Evolutionary conservation across 2,113 vertebrate genomes (phyloP).

Genomic region (Sterrhoptilus dennistouni): DNA sequence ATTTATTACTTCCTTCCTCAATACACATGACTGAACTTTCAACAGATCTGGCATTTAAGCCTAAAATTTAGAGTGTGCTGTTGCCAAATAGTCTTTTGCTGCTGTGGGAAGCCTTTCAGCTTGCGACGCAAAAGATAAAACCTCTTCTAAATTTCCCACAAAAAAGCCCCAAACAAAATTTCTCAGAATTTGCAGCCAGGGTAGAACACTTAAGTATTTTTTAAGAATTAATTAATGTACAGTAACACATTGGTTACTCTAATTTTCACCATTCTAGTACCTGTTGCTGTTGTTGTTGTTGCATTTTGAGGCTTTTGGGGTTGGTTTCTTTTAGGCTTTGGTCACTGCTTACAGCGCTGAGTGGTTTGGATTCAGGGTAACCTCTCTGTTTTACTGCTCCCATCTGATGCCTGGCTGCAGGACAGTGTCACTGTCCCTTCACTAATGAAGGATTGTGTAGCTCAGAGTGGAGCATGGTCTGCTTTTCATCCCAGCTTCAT

Average conservation of each 20-base stretch:
- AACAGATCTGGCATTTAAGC: background rate
- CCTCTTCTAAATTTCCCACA: background rate
- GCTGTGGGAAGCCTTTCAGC: background rate
- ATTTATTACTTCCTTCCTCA: slow-evolving; percentile 42
- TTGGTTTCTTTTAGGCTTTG: background rate
- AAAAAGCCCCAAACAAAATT: background rate
- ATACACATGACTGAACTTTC: background rate
- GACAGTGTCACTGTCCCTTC: background rate
- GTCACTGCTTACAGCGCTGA: background rate
- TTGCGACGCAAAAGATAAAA: background rate
- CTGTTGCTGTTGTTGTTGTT: background rate
- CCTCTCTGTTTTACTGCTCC: background rate
- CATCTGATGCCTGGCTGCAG: background rate
- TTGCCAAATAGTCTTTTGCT: background rate
- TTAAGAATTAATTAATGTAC: background rate
- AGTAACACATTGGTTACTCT: background rate
- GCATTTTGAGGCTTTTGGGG: background rate
- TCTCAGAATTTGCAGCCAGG: background rate
- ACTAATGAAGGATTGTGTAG: background rate
- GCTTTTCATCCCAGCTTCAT: background rate
- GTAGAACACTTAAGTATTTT: background rate
- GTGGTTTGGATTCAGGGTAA: background rate
- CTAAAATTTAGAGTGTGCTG: background rate
- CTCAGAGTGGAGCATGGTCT: background rate
- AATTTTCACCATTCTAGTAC: background rate